Percentiles rank a stretch among this genome's conserved stretches.
Conservation (phyloP, 2,113 vertebrate species). For the Uria lomvia region DNA sequence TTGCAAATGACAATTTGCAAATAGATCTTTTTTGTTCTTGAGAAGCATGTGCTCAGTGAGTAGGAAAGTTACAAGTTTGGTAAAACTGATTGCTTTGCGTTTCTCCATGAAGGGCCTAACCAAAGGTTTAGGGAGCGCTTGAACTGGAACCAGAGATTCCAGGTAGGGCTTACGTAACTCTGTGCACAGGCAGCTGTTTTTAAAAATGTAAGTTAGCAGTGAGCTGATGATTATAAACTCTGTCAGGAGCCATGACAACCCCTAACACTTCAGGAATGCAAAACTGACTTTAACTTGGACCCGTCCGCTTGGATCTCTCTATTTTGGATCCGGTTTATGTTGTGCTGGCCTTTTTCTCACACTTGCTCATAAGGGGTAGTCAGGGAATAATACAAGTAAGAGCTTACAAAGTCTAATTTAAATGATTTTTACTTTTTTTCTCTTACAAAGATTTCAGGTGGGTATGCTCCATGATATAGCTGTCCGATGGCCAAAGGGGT, state of each 20-base stretch:
- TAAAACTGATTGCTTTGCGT: background rate
- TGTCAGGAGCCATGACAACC: background rate
- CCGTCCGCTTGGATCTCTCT: background rate
- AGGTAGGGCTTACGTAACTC: background rate
- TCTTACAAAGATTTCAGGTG: background rate
- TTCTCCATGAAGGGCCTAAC: background rate
- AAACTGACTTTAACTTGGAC: background rate
- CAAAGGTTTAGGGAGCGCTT: background rate
- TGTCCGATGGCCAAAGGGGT: background rate
- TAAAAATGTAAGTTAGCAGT: background rate
- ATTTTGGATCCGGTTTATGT: background rate
- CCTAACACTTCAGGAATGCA: background rate
- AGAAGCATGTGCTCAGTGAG: background rate
- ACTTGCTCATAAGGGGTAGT: background rate
- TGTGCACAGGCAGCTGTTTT: background rate
- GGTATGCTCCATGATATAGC: background rate
- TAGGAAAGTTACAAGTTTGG: background rate
- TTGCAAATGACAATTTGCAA: background rate
- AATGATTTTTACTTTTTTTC: background rate
- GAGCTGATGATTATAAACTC: background rate
- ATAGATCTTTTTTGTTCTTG: background rate
- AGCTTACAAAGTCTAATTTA: background rate
- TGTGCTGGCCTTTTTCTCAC: background rate
- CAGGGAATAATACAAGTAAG: background rate
- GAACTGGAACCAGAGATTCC: background rate